Evolutionary conservation across 2,888 invertebrate genomes (phyloP).

Genomic region (Rhagonycha fulva): DNA sequence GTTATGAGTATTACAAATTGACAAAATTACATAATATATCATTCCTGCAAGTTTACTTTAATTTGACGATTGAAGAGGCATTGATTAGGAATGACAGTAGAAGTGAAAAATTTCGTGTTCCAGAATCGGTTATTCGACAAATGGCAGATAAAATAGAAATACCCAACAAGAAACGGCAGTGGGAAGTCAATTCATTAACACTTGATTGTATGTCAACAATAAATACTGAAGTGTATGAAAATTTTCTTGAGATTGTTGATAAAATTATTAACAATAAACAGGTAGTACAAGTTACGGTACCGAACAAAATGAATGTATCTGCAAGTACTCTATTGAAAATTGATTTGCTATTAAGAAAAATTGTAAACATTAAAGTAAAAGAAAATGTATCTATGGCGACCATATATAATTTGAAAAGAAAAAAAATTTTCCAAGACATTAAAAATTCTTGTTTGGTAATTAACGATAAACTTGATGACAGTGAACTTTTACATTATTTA

Average conservation of each 20-base stretch:
- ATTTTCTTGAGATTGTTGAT: slow-evolving; percentile 12
- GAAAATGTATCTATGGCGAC: slow-evolving; percentile 7
- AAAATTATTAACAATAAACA: slow-evolving; percentile 19
- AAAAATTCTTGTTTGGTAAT: slow-evolving; percentile 17
- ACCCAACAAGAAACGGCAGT: slow-evolving; percentile 11
- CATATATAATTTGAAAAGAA: slow-evolving; percentile 15
- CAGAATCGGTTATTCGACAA: slow-evolving; percentile 20
- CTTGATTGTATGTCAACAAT: slow-evolving; percentile 16
- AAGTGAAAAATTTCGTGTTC: slow-evolving; percentile 9
- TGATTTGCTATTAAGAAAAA: slow-evolving; percentile 31
- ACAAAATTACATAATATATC: slow-evolving; percentile 23
- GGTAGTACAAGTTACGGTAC: neutral
- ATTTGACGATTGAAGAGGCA: slow-evolving; percentile 24
- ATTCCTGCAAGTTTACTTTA: slow-evolving; percentile 30
- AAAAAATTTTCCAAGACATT: slow-evolving; percentile 22
- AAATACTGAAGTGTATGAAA: neutral
- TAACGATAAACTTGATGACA: neutral
- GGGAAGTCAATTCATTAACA: slow-evolving; percentile 18
- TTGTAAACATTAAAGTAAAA: slow-evolving; percentile 25
- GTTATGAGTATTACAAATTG: slow-evolving; percentile 27
- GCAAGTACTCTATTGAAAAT: slow-evolving; percentile 22
- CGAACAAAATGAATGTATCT: neutral
- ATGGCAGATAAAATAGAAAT: slow-evolving; percentile 27
- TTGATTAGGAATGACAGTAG: slow-evolving; percentile 22
- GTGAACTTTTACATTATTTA: slow-evolving; percentile 1